Conservation (phyloP, 2,888 invertebrate species). For the Melangyna quadrimaculata region DNA sequence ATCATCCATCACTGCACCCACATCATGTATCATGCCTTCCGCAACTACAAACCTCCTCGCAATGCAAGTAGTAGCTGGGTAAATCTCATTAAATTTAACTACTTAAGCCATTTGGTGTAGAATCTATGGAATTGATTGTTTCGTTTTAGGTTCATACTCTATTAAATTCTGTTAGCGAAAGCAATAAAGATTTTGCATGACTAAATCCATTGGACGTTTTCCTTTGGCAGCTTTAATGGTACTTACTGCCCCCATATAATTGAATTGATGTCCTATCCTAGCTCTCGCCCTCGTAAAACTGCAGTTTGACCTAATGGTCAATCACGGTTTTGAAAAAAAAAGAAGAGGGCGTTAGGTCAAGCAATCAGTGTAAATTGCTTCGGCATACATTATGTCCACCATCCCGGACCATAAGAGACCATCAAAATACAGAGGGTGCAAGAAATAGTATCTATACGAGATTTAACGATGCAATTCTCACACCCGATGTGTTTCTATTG, state of each 20-base stretch:
- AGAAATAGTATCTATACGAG: slow-evolving; percentile 5
- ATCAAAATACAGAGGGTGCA: slow-evolving; percentile 43
- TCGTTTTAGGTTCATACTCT: slow-evolving; percentile 23
- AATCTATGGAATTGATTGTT: slow-evolving; percentile 57
- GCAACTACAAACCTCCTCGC: background rate
- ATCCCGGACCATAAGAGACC: background rate
- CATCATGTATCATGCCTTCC: background rate
- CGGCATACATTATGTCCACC: slow-evolving; percentile 10
- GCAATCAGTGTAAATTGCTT: slow-evolving; percentile 65
- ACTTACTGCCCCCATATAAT: slow-evolving; percentile 53
- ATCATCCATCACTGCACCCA: slow-evolving; percentile 53
- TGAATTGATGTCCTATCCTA: slow-evolving; percentile 63
- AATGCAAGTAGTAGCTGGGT: slow-evolving; percentile 33
- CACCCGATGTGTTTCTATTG: slow-evolving; percentile 59
- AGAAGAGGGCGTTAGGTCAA: slow-evolving; percentile 57
- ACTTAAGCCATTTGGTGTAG: slow-evolving; percentile 41
- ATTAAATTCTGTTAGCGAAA: slow-evolving; percentile 49
- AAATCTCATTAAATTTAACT: slow-evolving; percentile 57
- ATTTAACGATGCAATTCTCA: slow-evolving; percentile 69
- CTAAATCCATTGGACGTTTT: slow-evolving; percentile 5
- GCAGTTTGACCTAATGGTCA: slow-evolving; percentile 67
- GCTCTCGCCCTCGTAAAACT: slow-evolving; percentile 48
- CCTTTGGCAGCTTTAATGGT: slow-evolving; percentile 19
- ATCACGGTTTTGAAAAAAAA: slow-evolving; percentile 45
- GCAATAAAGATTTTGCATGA: slow-evolving; percentile 52